Percentiles rank a stretch among this genome's conserved stretches.
These are phyloP conservation scores for Coryphaenoides rupestris DNA, from an alignment of 2,113 vertebrate species.

Conservation along the genomic window DNA sequence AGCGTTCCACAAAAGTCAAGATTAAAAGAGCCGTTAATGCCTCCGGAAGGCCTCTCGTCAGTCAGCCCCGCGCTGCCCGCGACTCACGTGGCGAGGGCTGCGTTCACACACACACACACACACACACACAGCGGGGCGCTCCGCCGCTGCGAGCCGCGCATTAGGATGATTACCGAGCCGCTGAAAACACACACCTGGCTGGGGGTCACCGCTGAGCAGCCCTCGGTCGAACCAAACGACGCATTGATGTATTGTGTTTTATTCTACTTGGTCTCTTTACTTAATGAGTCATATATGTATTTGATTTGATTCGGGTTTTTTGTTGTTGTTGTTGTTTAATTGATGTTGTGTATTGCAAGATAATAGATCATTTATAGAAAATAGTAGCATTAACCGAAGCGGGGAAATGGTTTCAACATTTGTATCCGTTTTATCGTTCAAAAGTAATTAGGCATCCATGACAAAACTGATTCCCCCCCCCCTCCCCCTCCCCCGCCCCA, in stretches of 20 bases:
- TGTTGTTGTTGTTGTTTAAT: neutral
- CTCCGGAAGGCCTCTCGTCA: slow-evolving; percentile 54
- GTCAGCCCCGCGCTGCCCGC: slow-evolving; percentile 43
- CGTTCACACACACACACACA: slow-evolving; percentile 41
- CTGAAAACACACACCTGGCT: slow-evolving; percentile 27
- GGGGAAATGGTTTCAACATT: no score
- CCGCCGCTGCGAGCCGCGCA: slow-evolving; percentile 33
- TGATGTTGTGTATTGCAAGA: no score
- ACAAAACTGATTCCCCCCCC: no score
- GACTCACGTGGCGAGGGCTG: slow-evolving; percentile 46
- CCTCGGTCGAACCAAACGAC: neutral
- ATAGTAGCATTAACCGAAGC: no score
- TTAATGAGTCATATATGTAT: neutral
- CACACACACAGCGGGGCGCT: slow-evolving; percentile 37
- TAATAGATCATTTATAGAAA: no score
- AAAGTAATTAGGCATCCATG: no score
- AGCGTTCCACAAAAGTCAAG: slow-evolving; percentile 37
- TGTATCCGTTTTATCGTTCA: no score
- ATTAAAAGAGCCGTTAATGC: slow-evolving; percentile 57
- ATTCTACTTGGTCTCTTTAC: neutral
- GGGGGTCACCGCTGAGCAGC: neutral
- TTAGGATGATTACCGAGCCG: slow-evolving; percentile 55
- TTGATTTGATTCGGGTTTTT: neutral
- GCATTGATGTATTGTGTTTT: no score
- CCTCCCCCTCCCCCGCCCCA: no score